A percentile compares a stretch with the other conserved stretches of the same genome.
Evolutionary conservation across 2,797 vertebrate species (phyloP).

Genomic region (Hapalemur alaotrensis): DNA sequence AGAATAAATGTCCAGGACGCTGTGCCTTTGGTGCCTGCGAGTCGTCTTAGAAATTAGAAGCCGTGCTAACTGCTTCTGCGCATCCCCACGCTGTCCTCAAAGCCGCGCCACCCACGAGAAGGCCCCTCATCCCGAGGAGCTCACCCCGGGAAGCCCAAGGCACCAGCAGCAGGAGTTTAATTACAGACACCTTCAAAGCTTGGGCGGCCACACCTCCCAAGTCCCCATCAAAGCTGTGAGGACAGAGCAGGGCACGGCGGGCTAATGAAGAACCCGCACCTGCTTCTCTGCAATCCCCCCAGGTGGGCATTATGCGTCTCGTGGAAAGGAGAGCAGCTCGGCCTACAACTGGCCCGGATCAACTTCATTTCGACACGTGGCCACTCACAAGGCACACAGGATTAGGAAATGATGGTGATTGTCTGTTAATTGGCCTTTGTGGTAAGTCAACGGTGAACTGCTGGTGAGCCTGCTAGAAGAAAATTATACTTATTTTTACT

Average conservation of each 20-base stretch:
- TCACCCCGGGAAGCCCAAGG: slow-evolving; percentile 41
- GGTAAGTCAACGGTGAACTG: slow-evolving; percentile 56
- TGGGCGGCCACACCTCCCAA: slow-evolving; percentile 51
- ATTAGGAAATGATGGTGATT: slow-evolving; percentile 70
- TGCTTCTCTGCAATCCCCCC: slow-evolving; percentile 59
- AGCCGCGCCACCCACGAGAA: background rate
- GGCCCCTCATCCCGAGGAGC: slow-evolving; percentile 19
- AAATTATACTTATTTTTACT: slow-evolving; percentile 77
- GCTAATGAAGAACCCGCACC: slow-evolving; percentile 76
- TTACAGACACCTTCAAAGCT: slow-evolving; percentile 32
- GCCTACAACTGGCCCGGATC: background rate
- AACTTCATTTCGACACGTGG: background rate
- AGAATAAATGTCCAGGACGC: slow-evolving; percentile 41
- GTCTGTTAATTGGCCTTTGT: slow-evolving; percentile 73
- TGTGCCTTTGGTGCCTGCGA: slow-evolving; percentile 42
- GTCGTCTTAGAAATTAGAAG: slow-evolving; percentile 61
- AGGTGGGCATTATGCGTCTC: slow-evolving; percentile 60
- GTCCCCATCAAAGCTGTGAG: slow-evolving; percentile 69
- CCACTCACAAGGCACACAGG: slow-evolving; percentile 47
- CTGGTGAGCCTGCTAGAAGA: slow-evolving; percentile 54
- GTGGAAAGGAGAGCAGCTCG: slow-evolving; percentile 71
- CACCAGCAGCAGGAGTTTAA: slow-evolving; percentile 49
- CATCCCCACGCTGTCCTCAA: background rate
- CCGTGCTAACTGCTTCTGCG: slow-evolving; percentile 40
- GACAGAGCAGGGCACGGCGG: slow-evolving; percentile 67